These are phyloP conservation scores for Drosophila pallidifrons DNA, from an alignment of 1,140 invertebrate species.

Conservation along the genomic window DNA sequence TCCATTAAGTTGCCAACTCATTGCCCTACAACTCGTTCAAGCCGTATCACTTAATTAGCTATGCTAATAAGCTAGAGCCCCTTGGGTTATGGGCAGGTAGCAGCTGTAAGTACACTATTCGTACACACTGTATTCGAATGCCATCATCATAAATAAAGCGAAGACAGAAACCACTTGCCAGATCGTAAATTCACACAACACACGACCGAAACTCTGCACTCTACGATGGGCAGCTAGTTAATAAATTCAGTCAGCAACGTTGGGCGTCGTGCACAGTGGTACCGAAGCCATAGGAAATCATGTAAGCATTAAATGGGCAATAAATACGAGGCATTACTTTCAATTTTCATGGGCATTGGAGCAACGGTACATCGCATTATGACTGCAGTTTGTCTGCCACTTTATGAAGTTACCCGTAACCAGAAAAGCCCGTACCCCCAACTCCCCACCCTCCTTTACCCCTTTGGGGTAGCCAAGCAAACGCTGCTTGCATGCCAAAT, in stretches of 20 bases:
- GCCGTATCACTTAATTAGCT: conserved; percentile 73
- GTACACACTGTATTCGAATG: conserved; percentile 13
- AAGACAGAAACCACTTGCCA: conserved; percentile 40
- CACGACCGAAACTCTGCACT: conserved; percentile 23
- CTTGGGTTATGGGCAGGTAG: neutral
- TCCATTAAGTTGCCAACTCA: conserved; percentile 22
- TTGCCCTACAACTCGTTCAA: conserved; percentile 37
- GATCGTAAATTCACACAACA: conserved; percentile 65
- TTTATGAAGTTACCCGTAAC: conserved; percentile 61
- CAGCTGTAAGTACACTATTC: conserved; percentile 9
- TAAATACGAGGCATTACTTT: conserved; percentile 64
- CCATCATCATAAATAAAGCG: conserved; percentile 71
- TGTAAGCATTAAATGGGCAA: conserved; percentile 57
- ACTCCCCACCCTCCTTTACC: neutral
- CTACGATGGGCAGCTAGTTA: conserved; percentile 52
- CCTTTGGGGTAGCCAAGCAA: neutral
- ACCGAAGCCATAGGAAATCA: conserved; percentile 37
- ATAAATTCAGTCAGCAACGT: conserved; percentile 62
- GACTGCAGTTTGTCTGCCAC: conserved; percentile 33
- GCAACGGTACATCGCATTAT: conserved; percentile 28
- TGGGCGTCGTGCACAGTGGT: conserved; percentile 43
- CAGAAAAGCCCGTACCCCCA: neutral
- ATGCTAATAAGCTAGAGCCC: conserved; percentile 61
- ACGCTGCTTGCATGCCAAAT: conserved; percentile 63
- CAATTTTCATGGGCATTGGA: conserved; percentile 72